Base-by-base conservation (phyloP, 1,140 invertebrate genomes). In the Pseudomyrmex gracilis region DNA sequence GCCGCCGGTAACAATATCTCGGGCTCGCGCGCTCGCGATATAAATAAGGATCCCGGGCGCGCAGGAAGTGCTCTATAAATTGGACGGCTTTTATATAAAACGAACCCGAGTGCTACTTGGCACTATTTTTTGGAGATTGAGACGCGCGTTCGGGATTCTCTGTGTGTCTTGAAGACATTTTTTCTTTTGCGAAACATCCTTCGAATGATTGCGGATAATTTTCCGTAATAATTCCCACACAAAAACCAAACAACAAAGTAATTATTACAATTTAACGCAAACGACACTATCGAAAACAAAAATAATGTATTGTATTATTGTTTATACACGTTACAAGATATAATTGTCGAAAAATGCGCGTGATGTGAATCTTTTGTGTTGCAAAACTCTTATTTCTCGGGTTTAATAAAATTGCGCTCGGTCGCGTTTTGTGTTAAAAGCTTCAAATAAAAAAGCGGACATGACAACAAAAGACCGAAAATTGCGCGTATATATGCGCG, bases 1-100 rank as follows among this genome's bases (percentile, higher is more conserved):
- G 78, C 49, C 78, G 67, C n/a, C n/a, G n/a, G n/a, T 73, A 82
- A 74, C 71, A 82, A 82, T 67, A 84, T 70, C 66, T 78, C 77
- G 66, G 83, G 17, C 55, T 80, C 49, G 63, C 61, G 53, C 76
- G 53, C 53, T 58, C 20, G 53, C 76, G 43, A 80, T 80, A 34
- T 34, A 80, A 80, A 80, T 80, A 80, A 71, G 53, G 76, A 80
- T 70, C 51, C 64, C 51, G 53, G 51, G n/a, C n/a, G n/a, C 60
- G 34, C 53, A 20, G 76, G 53, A 78, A 80, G n/a, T 22, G 76
- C 43, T 80, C 53, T 80, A 80, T 80, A 80, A 80, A 80, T 80
- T 80, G 76, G 76, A 78, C 64, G 66, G 43, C 76, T 70, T 80
- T 80, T 80, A 80, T 78, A 70, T 60, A 71, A 47, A 78, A 70